phyloP scores from a whole-genome alignment of 1,140 invertebrate genomes.

The Nasonia giraulti region DNA sequence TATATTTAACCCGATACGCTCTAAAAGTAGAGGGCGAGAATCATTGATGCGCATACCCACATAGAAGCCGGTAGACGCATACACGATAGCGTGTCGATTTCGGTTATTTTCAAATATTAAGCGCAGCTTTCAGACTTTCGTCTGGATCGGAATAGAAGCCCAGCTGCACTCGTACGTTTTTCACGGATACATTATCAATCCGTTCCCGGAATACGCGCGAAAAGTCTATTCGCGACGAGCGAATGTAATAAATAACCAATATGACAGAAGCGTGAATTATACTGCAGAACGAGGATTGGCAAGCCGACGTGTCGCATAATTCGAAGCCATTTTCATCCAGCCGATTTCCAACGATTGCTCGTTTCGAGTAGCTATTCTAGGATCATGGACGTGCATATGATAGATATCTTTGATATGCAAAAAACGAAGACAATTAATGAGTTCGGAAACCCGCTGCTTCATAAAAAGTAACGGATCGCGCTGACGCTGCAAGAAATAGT shows the following conservation, averaged over 20 bases:
- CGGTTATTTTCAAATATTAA: neutral
- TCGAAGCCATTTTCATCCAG: neutral
- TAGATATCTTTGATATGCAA: neutral
- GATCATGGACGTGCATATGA: neutral
- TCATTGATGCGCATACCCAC: no score
- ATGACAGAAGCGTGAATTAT: neutral
- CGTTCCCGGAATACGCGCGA: neutral
- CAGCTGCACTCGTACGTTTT: neutral
- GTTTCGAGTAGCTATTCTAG: neutral
- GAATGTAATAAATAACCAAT: neutral
- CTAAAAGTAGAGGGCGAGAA: no score
- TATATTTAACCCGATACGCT: no score
- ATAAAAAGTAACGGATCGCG: neutral
- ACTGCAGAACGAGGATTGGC: neutral
- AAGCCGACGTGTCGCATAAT: neutral
- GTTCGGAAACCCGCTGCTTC: neutral
- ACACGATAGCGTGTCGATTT: no score
- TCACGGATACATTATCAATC: neutral
- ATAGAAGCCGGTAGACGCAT: no score
- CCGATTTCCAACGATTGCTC: neutral
- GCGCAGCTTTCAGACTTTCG: neutral
- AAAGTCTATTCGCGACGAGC: neutral
- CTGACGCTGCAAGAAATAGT: neutral
- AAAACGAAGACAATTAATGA: neutral
- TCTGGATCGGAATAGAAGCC: constrained; percentile 4